Percentiles rank a stretch among this genome's conserved stretches.
These are phyloP conservation scores for Apogon talboti DNA, from an alignment of 2,797 vertebrate species.

Conservation along the genomic window DNA sequence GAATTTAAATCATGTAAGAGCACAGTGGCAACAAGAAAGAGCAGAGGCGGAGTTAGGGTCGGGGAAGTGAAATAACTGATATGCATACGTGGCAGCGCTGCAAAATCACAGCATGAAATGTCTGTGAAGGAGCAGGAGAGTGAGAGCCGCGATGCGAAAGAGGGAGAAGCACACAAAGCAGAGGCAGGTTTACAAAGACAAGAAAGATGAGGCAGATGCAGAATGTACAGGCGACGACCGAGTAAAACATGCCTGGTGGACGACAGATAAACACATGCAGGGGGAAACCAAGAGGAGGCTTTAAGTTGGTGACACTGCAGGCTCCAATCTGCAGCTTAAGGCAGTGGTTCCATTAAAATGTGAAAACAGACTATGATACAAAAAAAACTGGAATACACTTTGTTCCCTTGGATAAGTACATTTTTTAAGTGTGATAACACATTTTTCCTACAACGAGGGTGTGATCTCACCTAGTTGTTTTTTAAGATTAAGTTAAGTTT, in stretches of 20 bases:
- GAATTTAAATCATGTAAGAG: constrained; percentile 53
- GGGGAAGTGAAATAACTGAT: constrained; percentile 27
- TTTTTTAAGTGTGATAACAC: background rate
- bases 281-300: background rate
- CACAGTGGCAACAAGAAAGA: constrained; percentile 46
- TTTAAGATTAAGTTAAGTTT: background rate
- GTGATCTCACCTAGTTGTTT: background rate
- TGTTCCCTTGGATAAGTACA: background rate
- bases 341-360: constrained; percentile 3
- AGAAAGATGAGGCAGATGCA: background rate
- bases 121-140: constrained; percentile 13
- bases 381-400: background rate
- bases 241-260: background rate
- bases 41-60: constrained; percentile 43
- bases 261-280: background rate
- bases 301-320: background rate
- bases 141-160: constrained; percentile 14
- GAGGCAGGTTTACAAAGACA: background rate
- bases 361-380: background rate
- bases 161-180: background rate
- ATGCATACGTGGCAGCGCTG: constrained; percentile 6
- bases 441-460: background rate
- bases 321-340: background rate
- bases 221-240: background rate
- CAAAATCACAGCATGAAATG: constrained; percentile 32